Conservation (phyloP, 1,140 invertebrate species). For the Lerema accius region DNA sequence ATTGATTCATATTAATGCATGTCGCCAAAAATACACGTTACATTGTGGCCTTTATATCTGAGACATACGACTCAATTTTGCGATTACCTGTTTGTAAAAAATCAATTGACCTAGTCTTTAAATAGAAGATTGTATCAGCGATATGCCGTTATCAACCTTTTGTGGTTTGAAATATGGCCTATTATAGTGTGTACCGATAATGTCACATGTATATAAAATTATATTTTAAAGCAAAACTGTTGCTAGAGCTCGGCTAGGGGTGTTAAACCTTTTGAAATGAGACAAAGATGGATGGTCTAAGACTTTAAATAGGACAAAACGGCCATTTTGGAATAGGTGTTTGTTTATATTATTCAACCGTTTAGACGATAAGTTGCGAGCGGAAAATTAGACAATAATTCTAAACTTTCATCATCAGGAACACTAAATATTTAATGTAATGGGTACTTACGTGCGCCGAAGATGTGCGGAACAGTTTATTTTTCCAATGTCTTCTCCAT, state of each 20-base stretch:
- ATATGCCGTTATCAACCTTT: slow-evolving; percentile 11
- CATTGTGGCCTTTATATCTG: slow-evolving; percentile 2
- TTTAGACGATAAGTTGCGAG: background rate
- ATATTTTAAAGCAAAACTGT: slow-evolving; percentile 37
- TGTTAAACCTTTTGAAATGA: slow-evolving; percentile 36
- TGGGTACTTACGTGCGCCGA: too few relatives aligned
- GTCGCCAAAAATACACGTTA: too few relatives aligned
- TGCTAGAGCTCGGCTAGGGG: background rate
- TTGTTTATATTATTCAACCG: slow-evolving; percentile 5
- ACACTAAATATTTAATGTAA: too few relatives aligned
- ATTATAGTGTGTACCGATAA: background rate
- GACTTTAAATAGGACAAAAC: slow-evolving; percentile 43
- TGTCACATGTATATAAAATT: background rate
- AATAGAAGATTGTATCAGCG: slow-evolving; percentile 4
- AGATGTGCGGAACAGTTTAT: too few relatives aligned
- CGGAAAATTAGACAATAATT: background rate
- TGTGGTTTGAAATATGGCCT: background rate
- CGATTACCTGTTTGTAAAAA: slow-evolving; percentile 8
- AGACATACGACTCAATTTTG: slow-evolving; percentile 10
- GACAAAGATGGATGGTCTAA: slow-evolving; percentile 42
- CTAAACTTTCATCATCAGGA: too few relatives aligned
- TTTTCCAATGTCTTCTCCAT: too few relatives aligned
- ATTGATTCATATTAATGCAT: slow-evolving; percentile 19
- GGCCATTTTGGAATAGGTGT: slow-evolving; percentile 31
- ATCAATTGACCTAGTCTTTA: slow-evolving; percentile 17